Evolutionary conservation across 1,140 invertebrate genomes (phyloP), one percentile per base, ranked within the genome.

Genomic region (Ips typographus): DNA sequence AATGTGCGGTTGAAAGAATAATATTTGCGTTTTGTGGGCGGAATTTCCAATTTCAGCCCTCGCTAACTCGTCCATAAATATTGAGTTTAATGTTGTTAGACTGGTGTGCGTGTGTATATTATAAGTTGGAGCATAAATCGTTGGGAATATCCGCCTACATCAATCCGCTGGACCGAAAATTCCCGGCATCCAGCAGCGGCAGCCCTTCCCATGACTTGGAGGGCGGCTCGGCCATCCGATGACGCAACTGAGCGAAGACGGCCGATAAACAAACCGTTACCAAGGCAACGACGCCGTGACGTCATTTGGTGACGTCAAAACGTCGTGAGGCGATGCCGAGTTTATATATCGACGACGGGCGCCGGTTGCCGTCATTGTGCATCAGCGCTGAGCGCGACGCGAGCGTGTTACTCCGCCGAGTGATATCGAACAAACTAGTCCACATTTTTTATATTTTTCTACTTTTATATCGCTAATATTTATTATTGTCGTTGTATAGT

Each of bases 361-460:
- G 72, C 63, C 72, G 69, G 56, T 71, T 47, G 68, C 67, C 74
- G 77, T 78, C 77, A 79, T 76, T 79, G 77, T 78, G 69, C 69
- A 71, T 71, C 71, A 74, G 76, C 76, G 72, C 75, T 68, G 73
- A 74, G 75, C 75, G 77, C 77, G 76, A 73, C 66, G 70, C 75
- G 77, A 74, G 73, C 73, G 76, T 77, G 75, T 73, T 73, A 73
- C 65, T 72, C 71, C 68, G 68, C 39, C 40, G 52, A 73, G 77
- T 79, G 77, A 77, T 75, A 70, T 72, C 44, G 44, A 66, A 57
- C 44, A 51, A 43, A 73, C 77, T 77, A 78, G 77, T 79, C 77
- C 77, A 78, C 76, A 77, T 76, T 75, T 77, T 79, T 78, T 79
- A 77, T 79, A 79, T 79, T 78, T 79, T 79, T 78, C 77, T 77